Evolutionary conservation across 2,888 invertebrate genomes (phyloP).

Genomic region (Cerastis rubricosa): DNA sequence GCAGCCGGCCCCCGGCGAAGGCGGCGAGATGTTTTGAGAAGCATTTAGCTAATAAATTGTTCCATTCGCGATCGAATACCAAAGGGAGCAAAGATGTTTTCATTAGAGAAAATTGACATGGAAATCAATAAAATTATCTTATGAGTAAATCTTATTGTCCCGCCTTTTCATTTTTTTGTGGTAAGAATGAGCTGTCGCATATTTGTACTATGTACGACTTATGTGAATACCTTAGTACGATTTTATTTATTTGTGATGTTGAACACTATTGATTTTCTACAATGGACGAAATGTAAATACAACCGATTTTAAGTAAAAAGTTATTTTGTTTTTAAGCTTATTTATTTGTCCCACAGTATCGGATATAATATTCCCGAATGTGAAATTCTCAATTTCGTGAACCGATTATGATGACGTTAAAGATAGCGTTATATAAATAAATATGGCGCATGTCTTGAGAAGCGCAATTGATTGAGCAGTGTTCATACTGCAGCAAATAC

Average conservation of each 20-base stretch:
- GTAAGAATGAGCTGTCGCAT: slow-evolving; percentile 87
- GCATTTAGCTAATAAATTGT: slow-evolving; percentile 81
- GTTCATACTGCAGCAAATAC: slow-evolving; percentile 67
- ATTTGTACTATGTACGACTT: slow-evolving; percentile 87
- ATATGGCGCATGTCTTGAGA: slow-evolving; percentile 71
- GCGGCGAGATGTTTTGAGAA: slow-evolving; percentile 74
- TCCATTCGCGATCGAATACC: slow-evolving; percentile 82
- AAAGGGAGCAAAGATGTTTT: slow-evolving; percentile 82
- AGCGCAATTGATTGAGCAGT: slow-evolving; percentile 68
- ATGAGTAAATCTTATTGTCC: slow-evolving; percentile 85
- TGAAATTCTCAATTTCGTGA: slow-evolving; percentile 58
- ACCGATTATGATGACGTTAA: slow-evolving; percentile 63
- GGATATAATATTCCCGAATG: slow-evolving; percentile 58
- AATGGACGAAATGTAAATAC: slow-evolving; percentile 91
- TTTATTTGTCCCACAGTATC: slow-evolving; percentile 83
- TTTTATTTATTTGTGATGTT: slow-evolving; percentile 91
- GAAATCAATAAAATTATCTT: slow-evolving; percentile 83
- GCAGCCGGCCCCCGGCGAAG: slow-evolving; percentile 65
- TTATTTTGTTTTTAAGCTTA: slow-evolving; percentile 89
- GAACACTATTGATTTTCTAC: slow-evolving; percentile 90
- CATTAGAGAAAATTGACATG: slow-evolving; percentile 81
- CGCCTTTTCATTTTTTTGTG: slow-evolving; percentile 86
- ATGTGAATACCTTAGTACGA: slow-evolving; percentile 90
- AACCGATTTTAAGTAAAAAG: slow-evolving; percentile 91
- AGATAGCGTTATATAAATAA: slow-evolving; percentile 77